Evolutionary conservation across 2,888 invertebrate species (phyloP), one percentile per base, ranked within the genome.

Genomic region (Phasia obesa): DNA sequence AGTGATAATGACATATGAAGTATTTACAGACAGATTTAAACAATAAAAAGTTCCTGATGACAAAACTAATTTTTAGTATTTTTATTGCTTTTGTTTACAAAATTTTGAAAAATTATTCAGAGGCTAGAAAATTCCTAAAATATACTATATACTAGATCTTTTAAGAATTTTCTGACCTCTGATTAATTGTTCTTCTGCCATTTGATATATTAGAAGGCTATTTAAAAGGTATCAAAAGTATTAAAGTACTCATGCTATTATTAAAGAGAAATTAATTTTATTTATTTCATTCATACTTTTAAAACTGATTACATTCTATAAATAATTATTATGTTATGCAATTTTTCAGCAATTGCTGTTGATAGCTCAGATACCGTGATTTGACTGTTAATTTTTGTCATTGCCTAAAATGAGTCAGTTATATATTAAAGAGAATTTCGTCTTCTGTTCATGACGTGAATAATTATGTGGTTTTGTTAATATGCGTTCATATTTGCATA

Each of bases 1-100:
- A 59, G 53, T 78, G 70, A 49, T 78, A 74, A 78, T 77, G 77
- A 78, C 74, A 83, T 78, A 65, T 71, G 78, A 42, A 65, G n/a
- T n/a, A n/a, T n/a, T 49, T 27, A 59, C 38, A 11, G 7, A 23
- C n/a, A 38, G n/a, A 44, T 31, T 19, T 25, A 47, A 21, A 15
- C 19, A 21, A 49, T 64, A n/a, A 23, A 38, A 49, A 13, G 19
- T 7, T 44, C 35, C 42, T 53, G 42, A 11, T 23, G 15, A 47
- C 23, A n/a, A 19, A 73, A 9, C 15, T 44, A 44, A 60, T 77
- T 62, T 62, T 53, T 11, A 49, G 74, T 17, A 51, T 15, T 49
- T 25, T 57, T n/a, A 19, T 57, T 47, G 27, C 62, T 44, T 23
- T 31, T 31, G 9, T 31, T 6, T 27, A 27, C 27, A 31, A 31